These are phyloP conservation scores for Micoletzkya japonica DNA, from an alignment of 2,888 invertebrate genomes.

Conservation along the genomic window DNA sequence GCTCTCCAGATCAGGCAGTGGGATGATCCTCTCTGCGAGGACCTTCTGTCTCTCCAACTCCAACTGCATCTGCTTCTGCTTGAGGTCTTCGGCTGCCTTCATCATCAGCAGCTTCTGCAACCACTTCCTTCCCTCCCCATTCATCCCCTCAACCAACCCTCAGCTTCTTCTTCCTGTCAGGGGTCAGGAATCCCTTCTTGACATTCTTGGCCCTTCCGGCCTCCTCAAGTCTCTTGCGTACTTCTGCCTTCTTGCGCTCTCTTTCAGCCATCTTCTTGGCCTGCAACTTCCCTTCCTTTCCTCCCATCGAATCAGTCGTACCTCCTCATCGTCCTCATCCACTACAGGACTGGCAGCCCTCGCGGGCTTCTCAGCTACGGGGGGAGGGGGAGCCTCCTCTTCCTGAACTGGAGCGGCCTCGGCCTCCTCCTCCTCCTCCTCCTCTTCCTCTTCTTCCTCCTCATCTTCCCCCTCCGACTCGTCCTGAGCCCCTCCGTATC, in stretches of 20 bases:
- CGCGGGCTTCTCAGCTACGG: neutral
- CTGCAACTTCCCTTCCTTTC: conserved; percentile 26
- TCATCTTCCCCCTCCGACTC: conserved; percentile 18
- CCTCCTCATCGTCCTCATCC: conserved; percentile 6
- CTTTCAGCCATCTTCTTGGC: conserved; percentile 89
- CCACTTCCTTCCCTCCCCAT: too few species aligned
- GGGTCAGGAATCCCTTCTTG: conserved; percentile 99
- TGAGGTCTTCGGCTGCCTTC: conserved; percentile 99
- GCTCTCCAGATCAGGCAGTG: conserved; percentile 81
- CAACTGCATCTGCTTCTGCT: conserved; percentile 98
- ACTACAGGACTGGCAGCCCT: neutral
- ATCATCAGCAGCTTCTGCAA: conserved; percentile 95
- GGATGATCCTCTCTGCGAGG: conserved; percentile 90
- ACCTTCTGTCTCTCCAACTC: conserved; percentile 93
- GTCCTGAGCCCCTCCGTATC: conserved; percentile 17
- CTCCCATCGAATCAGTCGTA: neutral
- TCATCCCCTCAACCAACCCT: conserved; percentile 75
- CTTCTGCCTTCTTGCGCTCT: conserved; percentile 97
- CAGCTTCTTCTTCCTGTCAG: conserved; percentile 99
- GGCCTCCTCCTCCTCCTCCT: conserved; percentile 19
- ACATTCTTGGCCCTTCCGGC: conserved; percentile 94
- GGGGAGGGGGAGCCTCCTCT: neutral
- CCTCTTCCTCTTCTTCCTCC: conserved; percentile 17
- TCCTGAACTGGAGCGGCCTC: too few species aligned
- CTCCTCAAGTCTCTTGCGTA: conserved; percentile 97